These are phyloP conservation scores for Thera britannica DNA, from an alignment of 2,888 invertebrate genomes.

Conservation along the genomic window DNA sequence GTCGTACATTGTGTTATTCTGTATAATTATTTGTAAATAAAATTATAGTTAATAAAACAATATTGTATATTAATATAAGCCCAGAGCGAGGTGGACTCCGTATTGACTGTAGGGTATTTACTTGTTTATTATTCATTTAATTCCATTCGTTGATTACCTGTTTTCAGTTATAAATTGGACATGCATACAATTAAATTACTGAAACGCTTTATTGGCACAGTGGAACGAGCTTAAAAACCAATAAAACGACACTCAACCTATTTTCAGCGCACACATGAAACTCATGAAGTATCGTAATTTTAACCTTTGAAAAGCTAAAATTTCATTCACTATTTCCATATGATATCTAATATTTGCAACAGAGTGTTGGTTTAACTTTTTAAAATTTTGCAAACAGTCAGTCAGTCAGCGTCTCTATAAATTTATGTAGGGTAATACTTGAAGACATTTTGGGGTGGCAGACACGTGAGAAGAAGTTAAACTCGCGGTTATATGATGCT, in stretches of 20 bases:
- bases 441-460: no score
- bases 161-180: slow-evolving; percentile 14
- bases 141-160: slow-evolving; percentile 9
- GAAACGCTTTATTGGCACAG: slow-evolving; percentile 23
- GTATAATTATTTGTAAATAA: no score
- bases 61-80: no score
- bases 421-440: no score
- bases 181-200: slow-evolving; percentile 18
- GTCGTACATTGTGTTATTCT: no score
- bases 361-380: no score
- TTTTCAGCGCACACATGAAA: slow-evolving; percentile 42
- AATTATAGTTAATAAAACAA: no score
- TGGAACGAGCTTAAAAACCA: slow-evolving; percentile 25
- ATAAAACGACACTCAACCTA: slow-evolving; percentile 24
- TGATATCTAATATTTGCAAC: no score
- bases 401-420: no score
- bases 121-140: background rate
- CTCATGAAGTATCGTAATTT: slow-evolving; percentile 60
- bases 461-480: background rate
- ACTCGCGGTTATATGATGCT: background rate
- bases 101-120: background rate
- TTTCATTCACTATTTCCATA: no score
- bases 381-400: no score
- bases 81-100: no score
- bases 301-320: slow-evolving; percentile 41